Evolutionary conservation across 2,113 vertebrate genomes (phyloP), one percentile per base, ranked within the genome.

Genomic region (Nothocercus julius): DNA sequence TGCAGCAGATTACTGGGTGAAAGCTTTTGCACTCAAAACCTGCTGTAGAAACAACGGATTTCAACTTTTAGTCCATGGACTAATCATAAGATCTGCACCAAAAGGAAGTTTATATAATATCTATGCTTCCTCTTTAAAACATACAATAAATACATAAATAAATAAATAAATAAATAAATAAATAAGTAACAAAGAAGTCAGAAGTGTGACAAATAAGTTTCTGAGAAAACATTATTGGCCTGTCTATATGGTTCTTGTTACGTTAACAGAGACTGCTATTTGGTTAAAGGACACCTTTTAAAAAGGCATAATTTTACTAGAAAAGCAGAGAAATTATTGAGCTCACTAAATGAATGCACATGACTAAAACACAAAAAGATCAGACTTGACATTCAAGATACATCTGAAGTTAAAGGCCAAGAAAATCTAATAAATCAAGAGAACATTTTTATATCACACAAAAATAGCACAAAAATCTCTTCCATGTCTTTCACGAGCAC

Each of bases 371-470:
- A 92, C 1, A 14, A 56, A 81, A 91, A 95, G 93, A 94, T 87
- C 74, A 94, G 92, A 80, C 61, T 90, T 97, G 90, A 95, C 79
- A 90, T 94, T 96, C 79, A 95, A 91, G 79, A 90, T 68, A 64
- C 85, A 90, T 68, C 85, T 95, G 85, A 90, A 94, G 85, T 88
- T 92, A 96, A 95, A 96, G 94, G 92, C 85, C 87, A 96, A 91
- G 89, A 77, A 95, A 91, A 94, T 89, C 82, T 93, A 93, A 95
- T 85, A 91, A 94, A 75, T 95, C 82, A 90, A 64, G 77, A 78
- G 59, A 87, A 86, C 7, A 74, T 59, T 92, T 94, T 92, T 85
- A 85, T 92, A 85, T 78, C 74, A 58, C 28, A 58, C 54, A 90
- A 40, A 94, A 92, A 91, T 49, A 61, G 51, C 72, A 75, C 11